Percentiles rank a stretch among this genome's conserved stretches.
Conservation (phyloP, 2,888 invertebrate genomes). For the Herminia tarsipennalis region DNA sequence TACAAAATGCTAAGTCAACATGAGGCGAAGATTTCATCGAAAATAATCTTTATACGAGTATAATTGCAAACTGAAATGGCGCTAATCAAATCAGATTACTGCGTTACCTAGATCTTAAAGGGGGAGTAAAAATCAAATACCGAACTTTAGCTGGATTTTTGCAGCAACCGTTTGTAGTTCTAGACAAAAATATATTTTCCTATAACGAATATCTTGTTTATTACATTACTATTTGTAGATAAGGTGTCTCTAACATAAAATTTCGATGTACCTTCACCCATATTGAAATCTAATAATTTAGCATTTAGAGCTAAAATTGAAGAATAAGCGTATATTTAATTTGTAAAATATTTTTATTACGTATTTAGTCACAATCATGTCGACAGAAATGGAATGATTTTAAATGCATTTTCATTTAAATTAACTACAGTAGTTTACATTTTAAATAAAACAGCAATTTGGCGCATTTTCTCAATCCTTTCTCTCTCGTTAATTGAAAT, state of each 20-base stretch:
- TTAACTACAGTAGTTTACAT: background rate
- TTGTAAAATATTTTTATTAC: constrained; percentile 13
- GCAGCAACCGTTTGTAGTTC: too few species aligned
- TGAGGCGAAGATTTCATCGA: constrained; percentile 4
- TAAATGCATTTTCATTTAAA: constrained; percentile 24
- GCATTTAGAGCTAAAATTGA: background rate
- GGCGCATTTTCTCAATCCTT: too few species aligned
- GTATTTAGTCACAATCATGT: constrained; percentile 5
- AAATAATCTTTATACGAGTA: too few species aligned
- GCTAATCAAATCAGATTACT: too few species aligned
- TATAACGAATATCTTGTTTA: too few species aligned
- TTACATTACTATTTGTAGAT: too few species aligned
- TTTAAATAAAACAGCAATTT: background rate
- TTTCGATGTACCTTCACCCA: constrained; percentile 8
- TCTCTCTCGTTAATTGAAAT: too few species aligned
- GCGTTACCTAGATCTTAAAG: too few species aligned
- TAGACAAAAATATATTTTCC: too few species aligned
- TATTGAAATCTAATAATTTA: constrained; percentile 3
- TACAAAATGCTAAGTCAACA: background rate
- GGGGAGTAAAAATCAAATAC: too few species aligned
- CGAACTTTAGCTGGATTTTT: too few species aligned
- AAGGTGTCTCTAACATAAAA: background rate
- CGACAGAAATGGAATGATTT: constrained; percentile 27
- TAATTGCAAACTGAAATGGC: too few species aligned
- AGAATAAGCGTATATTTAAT: constrained; percentile 18